Evolutionary conservation across 2,797 vertebrate genomes (phyloP).

Genomic region (Acrocephalus scirpaceus): DNA sequence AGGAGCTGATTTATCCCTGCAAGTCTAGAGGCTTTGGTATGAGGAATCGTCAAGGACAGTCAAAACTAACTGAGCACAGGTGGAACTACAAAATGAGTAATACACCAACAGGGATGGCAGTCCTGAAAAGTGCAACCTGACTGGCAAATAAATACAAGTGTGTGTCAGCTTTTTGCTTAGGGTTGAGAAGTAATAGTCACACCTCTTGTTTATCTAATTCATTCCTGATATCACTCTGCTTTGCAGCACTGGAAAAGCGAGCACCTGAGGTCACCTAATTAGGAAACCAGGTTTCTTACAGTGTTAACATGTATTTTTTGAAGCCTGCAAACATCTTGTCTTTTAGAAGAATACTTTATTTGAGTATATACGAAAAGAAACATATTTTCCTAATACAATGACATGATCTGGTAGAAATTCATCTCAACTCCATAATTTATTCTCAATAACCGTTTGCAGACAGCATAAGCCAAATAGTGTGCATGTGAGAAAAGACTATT

Average conservation of each 20-base stretch:
- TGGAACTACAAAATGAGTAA: constrained; percentile 27
- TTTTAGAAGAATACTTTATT: background rate
- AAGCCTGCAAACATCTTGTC: background rate
- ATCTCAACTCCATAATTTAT: background rate
- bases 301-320: background rate
- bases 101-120: background rate
- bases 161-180: background rate
- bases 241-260: background rate
- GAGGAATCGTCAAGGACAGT: constrained; percentile 20
- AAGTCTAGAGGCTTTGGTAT: background rate
- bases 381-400: background rate
- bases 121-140: background rate
- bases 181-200: background rate
- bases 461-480: background rate
- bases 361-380: background rate
- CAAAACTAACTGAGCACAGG: background rate
- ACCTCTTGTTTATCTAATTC: background rate
- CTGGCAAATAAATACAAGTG: constrained; percentile 9
- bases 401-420: background rate
- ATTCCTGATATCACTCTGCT: background rate
- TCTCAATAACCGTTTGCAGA: background rate
- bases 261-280: background rate
- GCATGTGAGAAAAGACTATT: background rate
- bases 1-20: background rate
- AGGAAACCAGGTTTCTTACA: background rate